These are phyloP conservation scores for Brachyptera putata DNA, from an alignment of 2,888 invertebrate genomes.

Conservation along the genomic window DNA sequence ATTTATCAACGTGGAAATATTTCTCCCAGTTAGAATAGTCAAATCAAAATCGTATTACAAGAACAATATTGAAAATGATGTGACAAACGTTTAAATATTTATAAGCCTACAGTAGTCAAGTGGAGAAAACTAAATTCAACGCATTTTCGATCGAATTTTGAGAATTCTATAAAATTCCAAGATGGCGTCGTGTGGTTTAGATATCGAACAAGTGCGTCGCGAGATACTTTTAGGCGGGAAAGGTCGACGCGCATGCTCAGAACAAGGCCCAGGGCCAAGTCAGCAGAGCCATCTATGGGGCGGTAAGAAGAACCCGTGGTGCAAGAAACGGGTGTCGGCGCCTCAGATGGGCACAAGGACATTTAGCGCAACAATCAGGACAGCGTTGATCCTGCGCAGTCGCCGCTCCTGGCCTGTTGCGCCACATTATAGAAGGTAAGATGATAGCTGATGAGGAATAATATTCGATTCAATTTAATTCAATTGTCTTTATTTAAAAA, in stretches of 20 bases:
- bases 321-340: constrained; percentile 65
- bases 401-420: constrained; percentile 74
- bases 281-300: constrained; percentile 57
- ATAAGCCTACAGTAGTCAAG: no score
- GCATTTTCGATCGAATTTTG: no score
- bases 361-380: constrained; percentile 36
- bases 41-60: no score
- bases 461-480: constrained; percentile 34
- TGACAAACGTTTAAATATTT: no score
- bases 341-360: constrained; percentile 58
- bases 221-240: constrained; percentile 52
- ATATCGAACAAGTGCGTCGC: constrained; percentile 41
- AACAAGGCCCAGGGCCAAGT: constrained; percentile 58
- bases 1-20: no score
- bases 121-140: no score
- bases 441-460: no score
- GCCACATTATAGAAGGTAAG: constrained; percentile 64
- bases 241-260: constrained; percentile 62
- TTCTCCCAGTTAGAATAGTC: no score
- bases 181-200: constrained; percentile 30
- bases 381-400: constrained; percentile 58
- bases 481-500: constrained; percentile 36
- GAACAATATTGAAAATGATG: no score
- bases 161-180: no score
- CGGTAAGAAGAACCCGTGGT: constrained; percentile 44